Evolutionary conservation across 2,888 invertebrate species (phyloP).

Genomic region (Onthophagus sagittarius): DNA sequence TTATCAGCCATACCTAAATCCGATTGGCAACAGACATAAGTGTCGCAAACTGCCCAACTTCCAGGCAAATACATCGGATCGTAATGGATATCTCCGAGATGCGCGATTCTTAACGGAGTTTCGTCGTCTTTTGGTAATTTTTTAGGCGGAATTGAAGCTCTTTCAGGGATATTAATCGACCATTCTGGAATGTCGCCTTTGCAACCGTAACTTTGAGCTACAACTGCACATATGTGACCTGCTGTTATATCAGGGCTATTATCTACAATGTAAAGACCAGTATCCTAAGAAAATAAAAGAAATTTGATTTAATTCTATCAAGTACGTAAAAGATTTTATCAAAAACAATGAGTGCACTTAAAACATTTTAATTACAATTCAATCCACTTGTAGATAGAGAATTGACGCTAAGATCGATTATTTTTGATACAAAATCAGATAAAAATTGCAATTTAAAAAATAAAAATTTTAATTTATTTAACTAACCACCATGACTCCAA

Average conservation of each 20-base stretch:
- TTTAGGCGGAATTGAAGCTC: conserved; percentile 2
- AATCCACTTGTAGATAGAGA: neutral
- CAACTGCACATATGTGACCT: conserved; percentile 54
- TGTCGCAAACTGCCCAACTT: conserved; percentile 66
- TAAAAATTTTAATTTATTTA: neutral
- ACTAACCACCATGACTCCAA: conserved; percentile 59
- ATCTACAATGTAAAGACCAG: conserved; percentile 57
- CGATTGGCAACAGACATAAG: conserved; percentile 74
- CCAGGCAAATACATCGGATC: conserved; percentile 69
- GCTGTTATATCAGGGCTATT: conserved; percentile 53
- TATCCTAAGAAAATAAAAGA: conserved; percentile 49
- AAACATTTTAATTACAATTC: neutral
- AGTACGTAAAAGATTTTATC: neutral
- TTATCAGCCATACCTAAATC: conserved; percentile 52
- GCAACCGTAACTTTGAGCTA: conserved; percentile 50
- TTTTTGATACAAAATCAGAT: neutral
- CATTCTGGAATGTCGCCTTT: conserved; percentile 29
- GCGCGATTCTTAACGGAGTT: conserved; percentile 51
- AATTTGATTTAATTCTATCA: neutral
- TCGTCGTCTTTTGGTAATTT: conserved; percentile 17
- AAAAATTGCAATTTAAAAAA: neutral
- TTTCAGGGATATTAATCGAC: conserved; percentile 34
- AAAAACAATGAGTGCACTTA: neutral
- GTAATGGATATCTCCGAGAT: conserved; percentile 76
- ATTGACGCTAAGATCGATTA: neutral